Base-by-base conservation (phyloP, 2,113 vertebrate species). In the Zapornia atra region DNA sequence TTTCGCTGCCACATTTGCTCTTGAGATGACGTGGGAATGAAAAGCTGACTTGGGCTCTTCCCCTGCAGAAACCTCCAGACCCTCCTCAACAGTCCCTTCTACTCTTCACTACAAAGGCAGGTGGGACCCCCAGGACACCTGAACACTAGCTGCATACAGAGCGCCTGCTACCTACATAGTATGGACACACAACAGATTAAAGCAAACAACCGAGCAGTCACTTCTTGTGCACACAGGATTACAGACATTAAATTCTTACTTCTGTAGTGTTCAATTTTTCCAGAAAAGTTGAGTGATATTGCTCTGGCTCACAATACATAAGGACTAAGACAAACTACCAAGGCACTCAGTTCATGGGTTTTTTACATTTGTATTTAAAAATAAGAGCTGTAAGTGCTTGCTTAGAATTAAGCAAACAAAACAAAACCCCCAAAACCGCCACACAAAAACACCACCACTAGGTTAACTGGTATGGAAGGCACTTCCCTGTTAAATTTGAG, bases 151-250 rank as follows among this genome's bases (percentile, higher is more conserved):
- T 66, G 17, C 18, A 56, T 4, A 66, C 24, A 89, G 73, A 91
- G 56, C 1, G 1, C 12, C 53, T 46, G 9, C 14, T 42, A 56
- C 34, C 36, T 38, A 48, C 54, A 40, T 33, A 50, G 26, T 2
- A 48, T 5, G 33, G 82, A 26, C 28, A 53, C 29, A 22, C 19
- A 85, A 15, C 38, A 73, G 40, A 44, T 4, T 42, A 77, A 31
- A 77, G 75, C 71, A 65, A 79, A 73, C 0, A 0, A 56, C 34
- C 26, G 5, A 21, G 28, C 34, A 65, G 31, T 9, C 40, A 60
- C 54, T 22, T 12, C 21, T 0, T 3, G 44, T 0, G 1, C 0
- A 5, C 54, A 81, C 14, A 78, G 36, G n/a, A 38, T 31, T 83
- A 72, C 50, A 77, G 16, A 8, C 11, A 57, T 7, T 4, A 56